Base-by-base conservation (phyloP, 1,140 invertebrate genomes). In the Rhagoletis pomonella region DNA sequence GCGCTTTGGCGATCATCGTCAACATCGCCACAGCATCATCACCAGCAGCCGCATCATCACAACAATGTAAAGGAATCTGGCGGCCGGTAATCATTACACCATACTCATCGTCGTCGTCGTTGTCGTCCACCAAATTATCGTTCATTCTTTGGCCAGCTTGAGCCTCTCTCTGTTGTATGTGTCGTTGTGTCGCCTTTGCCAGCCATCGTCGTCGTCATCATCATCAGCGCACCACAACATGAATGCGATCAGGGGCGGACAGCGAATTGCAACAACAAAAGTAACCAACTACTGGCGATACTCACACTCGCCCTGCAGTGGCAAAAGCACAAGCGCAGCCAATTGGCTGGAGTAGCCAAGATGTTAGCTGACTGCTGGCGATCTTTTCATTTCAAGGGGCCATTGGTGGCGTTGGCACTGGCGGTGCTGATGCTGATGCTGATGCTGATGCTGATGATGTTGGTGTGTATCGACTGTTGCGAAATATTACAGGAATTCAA, bases 401-500 rank as follows among this genome's bases (percentile, higher is more conserved):
- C 50, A 50, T 14, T 19, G n/a, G 12, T 77, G 44, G 14, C 29
- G 17, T 3, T 39, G n/a, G 85, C 19, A 67, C 17, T 67, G 42
- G 42, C 47, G 39, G 12, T 77, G 44, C 19, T 19, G n/a, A 5
- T 39, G 55, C 42, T 58, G 29, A 29, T 29, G 55, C 42, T 58
- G 29, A 29, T 29, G 29, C 29, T 29, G 81, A 17, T 85, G 87
- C 10, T 17, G 81, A 42, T 81, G 77, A 67, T 44, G 65, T 50
- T 88, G 64, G 7, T 62, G 7, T 62, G 58, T 77, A 58, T 85
- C 64, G 65, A 42, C 60, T 55, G 62, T 81, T 81, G 58, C 86
- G 77, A 88, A 88, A 88, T 55, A 77, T 69, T 88, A 73, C 84
- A 88, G 86, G 86, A 86, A 87, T 88, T 88, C 87, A 88, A 59